Conservation (phyloP, 2,888 invertebrate species). For the Eumacrocentrus americanus region DNA sequence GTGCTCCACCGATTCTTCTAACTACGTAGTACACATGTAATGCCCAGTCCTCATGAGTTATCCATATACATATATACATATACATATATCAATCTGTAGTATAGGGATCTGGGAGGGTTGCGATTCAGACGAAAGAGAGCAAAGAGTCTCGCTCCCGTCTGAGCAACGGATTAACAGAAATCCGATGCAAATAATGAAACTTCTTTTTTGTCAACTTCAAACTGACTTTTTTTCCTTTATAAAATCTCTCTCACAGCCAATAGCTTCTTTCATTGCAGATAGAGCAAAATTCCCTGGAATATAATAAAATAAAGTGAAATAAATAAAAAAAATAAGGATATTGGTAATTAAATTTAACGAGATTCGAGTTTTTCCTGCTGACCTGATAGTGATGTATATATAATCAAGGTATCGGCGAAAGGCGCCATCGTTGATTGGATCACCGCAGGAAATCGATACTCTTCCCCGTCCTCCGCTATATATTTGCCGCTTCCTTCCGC, state of each 20-base stretch:
- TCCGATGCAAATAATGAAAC: background rate
- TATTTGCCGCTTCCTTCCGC: conserved; percentile 32
- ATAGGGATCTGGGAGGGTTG: conserved; percentile 10
- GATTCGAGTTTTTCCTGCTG: conserved; percentile 1
- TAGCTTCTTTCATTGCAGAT: too few relatives aligned
- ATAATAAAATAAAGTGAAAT: too few relatives aligned
- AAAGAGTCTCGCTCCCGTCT: conserved; percentile 31
- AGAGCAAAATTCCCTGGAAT: too few relatives aligned
- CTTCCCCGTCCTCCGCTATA: conserved; percentile 34
- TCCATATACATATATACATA: conserved; percentile 5
- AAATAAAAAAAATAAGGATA: too few relatives aligned
- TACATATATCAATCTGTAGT: conserved; percentile 13
- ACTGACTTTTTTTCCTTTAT: too few relatives aligned
- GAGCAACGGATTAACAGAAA: conserved; percentile 34
- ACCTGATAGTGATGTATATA: conserved; percentile 1
- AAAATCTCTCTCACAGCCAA: too few relatives aligned
- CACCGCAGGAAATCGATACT: conserved; percentile 59
- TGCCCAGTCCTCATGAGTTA: too few relatives aligned
- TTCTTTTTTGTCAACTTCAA: background rate
- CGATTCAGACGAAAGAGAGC: conserved; percentile 27
- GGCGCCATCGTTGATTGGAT: conserved; percentile 61
- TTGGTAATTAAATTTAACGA: too few relatives aligned
- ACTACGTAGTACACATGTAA: too few relatives aligned
- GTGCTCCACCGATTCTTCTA: conserved; percentile 16
- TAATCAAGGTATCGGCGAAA: conserved; percentile 49